phyloP scores from a whole-genome alignment of 1,140 invertebrate genomes.

The Atta texana region DNA sequence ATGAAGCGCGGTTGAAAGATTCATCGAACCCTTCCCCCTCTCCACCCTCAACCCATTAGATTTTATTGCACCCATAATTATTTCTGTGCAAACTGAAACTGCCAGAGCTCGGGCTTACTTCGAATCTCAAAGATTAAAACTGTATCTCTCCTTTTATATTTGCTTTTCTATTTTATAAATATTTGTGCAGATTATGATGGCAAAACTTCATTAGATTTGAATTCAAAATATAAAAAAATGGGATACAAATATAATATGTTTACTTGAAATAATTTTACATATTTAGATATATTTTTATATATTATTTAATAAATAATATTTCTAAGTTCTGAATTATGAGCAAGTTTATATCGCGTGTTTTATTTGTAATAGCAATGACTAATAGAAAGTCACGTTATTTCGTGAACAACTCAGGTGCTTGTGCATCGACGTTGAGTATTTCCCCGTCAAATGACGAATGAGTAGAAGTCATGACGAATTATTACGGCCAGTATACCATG shows the following conservation, averaged over 20 bases:
- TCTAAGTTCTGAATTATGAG: background rate
- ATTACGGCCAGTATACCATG: slow-evolving; percentile 71
- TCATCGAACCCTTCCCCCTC: slow-evolving; percentile 66
- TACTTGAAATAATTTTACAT: background rate
- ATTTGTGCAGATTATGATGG: background rate
- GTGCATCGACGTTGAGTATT: slow-evolving; percentile 68
- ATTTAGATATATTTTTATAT: background rate
- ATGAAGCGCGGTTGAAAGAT: slow-evolving; percentile 62
- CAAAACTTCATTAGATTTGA: background rate
- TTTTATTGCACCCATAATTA: slow-evolving; percentile 67
- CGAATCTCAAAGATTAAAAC: slow-evolving; percentile 40
- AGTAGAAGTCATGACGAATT: slow-evolving; percentile 77
- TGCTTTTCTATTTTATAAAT: background rate
- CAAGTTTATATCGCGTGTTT: background rate
- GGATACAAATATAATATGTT: background rate
- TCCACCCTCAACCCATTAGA: slow-evolving; percentile 35
- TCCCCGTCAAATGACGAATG: slow-evolving; percentile 73
- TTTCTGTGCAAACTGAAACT: slow-evolving; percentile 46
- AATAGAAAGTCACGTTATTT: slow-evolving; percentile 65
- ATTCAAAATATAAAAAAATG: background rate
- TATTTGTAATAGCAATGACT: slow-evolving; percentile 24
- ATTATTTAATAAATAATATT: background rate
- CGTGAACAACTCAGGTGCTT: slow-evolving; percentile 39
- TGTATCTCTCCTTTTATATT: background rate
- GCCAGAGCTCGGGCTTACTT: background rate